Base-by-base conservation (phyloP, 1,140 invertebrate species). In the Drosophila burlai region DNA sequence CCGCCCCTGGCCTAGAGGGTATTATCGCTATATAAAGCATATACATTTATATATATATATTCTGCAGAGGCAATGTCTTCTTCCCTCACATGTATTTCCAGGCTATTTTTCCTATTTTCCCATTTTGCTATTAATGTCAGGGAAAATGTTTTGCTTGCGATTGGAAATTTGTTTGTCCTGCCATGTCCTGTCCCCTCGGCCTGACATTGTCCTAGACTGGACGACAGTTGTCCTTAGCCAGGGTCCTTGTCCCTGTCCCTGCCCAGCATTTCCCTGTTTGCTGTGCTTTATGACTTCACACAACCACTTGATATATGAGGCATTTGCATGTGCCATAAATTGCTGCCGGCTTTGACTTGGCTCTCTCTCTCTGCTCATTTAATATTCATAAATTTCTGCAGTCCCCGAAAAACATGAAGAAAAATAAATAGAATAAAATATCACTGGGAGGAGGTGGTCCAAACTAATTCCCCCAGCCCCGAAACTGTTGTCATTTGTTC, bases 311-410 rank as follows among this genome's bases (percentile, higher is more conserved):
- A 89, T 89, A 89, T 90, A 89, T 89, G 84, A 79, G 84, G 81
- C 84, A 81, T 89, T 89, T 90, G 84, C 84, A 89, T 89, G 85
- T 90, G 77, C 84, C 79, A 89, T 89, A 89, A 89, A 84, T 89
- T 87, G 68, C 71, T 64, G 67, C 76, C 73, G 55, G 55, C 57
- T 61, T 63, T 57, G 45, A 43, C 73, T 59, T 31, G n/a, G 38
- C 84, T 29, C 18, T 46, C 18, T 46, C 5, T 46, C 49, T 11
- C 26, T 34, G 50, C 50, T 89, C 84, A 89, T 89, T 90, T 89
- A 87, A 90, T 87, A 89, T 87, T 87, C 83, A 87, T 87, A 87
- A 87, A 87, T 87, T 87, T 89, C 71, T 72, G 55, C 57, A 47
- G 62, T 55, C 62, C 36, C 46, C 60, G 24, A 64, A 76, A 67